phyloP scores from a whole-genome alignment of 2,113 vertebrate genomes.

The Vulpes lagopus region DNA sequence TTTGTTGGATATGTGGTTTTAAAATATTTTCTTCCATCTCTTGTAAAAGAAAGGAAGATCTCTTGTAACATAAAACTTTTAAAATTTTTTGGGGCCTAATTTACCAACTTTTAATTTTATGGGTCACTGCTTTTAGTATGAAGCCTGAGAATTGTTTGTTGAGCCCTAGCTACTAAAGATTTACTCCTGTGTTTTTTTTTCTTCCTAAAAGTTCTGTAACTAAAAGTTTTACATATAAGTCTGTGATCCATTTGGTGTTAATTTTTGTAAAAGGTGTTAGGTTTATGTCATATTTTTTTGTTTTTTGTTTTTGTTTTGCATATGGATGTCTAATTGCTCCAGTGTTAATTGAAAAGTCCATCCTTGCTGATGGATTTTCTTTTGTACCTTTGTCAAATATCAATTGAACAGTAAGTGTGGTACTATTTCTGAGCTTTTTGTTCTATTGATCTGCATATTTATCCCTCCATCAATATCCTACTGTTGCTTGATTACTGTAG shows the following conservation, averaged over 20 bases:
- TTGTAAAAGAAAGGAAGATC: background rate
- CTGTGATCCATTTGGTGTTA: background rate
- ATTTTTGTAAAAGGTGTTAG: background rate
- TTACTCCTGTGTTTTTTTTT: background rate
- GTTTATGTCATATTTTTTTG: background rate
- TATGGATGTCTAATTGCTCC: background rate
- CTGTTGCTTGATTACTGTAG: background rate
- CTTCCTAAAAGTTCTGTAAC: background rate
- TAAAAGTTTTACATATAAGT: background rate
- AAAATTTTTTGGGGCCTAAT: background rate
- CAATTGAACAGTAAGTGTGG: background rate
- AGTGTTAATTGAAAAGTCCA: background rate
- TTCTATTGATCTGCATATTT: background rate
- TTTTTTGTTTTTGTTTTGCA: background rate
- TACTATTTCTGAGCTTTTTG: background rate
- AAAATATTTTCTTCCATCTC: background rate
- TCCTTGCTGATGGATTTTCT: background rate
- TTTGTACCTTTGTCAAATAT: background rate
- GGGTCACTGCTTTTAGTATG: background rate
- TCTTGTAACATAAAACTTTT: background rate
- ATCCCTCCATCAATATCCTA: background rate
- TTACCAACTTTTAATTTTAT: background rate
- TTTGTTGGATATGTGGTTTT: background rate
- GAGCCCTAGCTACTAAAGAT: background rate
- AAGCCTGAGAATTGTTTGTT: background rate